Evolutionary conservation across 1,140 invertebrate genomes (phyloP), one percentile per base, ranked within the genome.

Genomic region (Zaprionus capensis): DNA sequence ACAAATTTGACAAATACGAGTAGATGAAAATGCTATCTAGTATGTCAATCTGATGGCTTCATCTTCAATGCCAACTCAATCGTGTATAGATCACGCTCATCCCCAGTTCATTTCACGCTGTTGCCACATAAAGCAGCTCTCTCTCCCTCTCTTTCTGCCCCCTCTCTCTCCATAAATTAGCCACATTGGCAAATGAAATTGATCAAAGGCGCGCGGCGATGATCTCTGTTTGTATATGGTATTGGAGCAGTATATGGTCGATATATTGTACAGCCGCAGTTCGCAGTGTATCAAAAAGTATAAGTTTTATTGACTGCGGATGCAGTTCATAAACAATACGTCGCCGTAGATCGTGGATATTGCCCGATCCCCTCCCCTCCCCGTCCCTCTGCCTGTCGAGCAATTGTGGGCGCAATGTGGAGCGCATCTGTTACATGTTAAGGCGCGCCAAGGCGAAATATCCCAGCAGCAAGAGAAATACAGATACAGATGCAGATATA

Each of bases 251-350:
- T 36, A 51, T 70, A 64, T 71, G 36, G 28, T 65, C 34, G 69
- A 51, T 51, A 36, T 31, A 28, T 55, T 72, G 51, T 51, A 61
- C 28, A 51, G 14, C n/a, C 51, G 2, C 41, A n/a, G 34, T n/a
- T 31, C 44, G 68, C 72, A 78, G 78, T 84, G 84, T 88, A 88
- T 88, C 84, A 84, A 81, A 88, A 88, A 73, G 85, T 90, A 88
- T 90, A 84, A 81, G 78, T 88, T 88, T 88, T 88, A 88, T 88
- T 88, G 84, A 88, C 84, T 88, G 85, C 84, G 84, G 84, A 88
- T 88, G 84, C 84, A 88, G 84, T 88, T 81, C 81, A 88, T 88
- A 88, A 88, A 88, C 84, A 88, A 90, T 88, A 57, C 66, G 41
- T 56, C 75, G 65, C 63, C 69, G 26, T 78, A 68, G 71, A 51